phyloP scores from a whole-genome alignment of 1,140 invertebrate species.

The Laupala kohalensis region DNA sequence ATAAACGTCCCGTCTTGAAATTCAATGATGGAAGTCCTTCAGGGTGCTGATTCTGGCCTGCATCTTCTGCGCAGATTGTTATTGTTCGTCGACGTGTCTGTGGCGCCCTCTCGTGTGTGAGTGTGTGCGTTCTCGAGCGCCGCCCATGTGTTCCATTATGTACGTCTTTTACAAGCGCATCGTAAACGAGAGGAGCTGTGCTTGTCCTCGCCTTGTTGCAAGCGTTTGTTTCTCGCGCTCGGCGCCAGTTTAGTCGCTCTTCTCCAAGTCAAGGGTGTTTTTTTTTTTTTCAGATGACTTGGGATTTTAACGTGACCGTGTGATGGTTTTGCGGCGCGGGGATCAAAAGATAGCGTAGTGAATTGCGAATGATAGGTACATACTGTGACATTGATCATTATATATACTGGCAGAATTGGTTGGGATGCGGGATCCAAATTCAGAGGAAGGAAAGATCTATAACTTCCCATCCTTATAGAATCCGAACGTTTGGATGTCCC shows the following conservation, averaged over 20 bases:
- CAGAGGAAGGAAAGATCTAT: no score
- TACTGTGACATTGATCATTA: no score
- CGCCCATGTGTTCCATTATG: neutral
- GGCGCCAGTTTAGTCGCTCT: neutral
- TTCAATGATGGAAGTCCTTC: neutral
- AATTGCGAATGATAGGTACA: no score
- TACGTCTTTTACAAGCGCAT: neutral
- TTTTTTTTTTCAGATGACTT: no score
- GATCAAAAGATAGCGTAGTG: no score
- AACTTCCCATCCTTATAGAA: no score
- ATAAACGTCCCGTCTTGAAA: neutral
- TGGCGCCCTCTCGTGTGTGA: neutral
- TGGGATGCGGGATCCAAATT: no score
- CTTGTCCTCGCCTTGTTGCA: neutral
- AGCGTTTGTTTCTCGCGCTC: neutral
- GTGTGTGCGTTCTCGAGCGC: neutral
- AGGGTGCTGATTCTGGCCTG: neutral
- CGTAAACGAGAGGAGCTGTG: neutral
- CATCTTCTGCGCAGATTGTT: neutral
- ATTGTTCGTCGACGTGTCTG: neutral
- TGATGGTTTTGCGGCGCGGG: no score
- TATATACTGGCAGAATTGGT: no score
- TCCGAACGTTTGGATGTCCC: no score
- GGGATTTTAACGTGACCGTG: no score
- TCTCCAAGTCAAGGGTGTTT: no score